Evolutionary conservation across 2,113 vertebrate genomes (phyloP).

Genomic region (Proteles cristata): DNA sequence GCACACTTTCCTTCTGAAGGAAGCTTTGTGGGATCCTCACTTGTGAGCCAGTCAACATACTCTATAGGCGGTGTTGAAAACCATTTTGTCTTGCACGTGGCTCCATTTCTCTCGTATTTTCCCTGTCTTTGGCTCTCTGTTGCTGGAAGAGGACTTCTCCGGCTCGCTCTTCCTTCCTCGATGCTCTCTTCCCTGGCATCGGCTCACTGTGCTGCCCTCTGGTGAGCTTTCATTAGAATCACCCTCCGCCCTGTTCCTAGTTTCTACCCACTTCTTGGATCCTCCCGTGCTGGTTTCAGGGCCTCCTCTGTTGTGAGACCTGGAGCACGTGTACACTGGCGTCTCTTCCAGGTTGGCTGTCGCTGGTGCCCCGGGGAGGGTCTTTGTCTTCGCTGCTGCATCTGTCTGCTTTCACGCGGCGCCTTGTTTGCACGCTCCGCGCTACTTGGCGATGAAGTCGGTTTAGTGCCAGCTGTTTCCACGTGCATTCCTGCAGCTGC

Average conservation of each 20-base stretch:
- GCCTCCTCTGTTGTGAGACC: background rate
- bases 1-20: background rate
- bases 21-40: background rate
- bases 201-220: background rate
- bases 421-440: rapidly evolving
- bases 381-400: too few species aligned
- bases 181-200: background rate
- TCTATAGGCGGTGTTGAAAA: rapidly evolving
- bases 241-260: background rate
- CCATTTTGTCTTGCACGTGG: background rate
- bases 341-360: background rate
- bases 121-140: background rate
- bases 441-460: background rate
- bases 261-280: background rate
- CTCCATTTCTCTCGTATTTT: too few species aligned
- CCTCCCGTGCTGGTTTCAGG: background rate
- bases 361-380: rapidly evolving
- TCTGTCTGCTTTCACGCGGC: rapidly evolving
- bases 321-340: background rate
- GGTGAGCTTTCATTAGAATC: background rate
- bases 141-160: background rate
- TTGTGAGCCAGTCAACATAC: background rate
- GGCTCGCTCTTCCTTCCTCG: background rate
- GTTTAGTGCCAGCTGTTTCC: too few species aligned
- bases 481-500: background rate